Evolutionary conservation across 2,888 invertebrate genomes (phyloP).

Genomic region (Acrobasis suavella): DNA sequence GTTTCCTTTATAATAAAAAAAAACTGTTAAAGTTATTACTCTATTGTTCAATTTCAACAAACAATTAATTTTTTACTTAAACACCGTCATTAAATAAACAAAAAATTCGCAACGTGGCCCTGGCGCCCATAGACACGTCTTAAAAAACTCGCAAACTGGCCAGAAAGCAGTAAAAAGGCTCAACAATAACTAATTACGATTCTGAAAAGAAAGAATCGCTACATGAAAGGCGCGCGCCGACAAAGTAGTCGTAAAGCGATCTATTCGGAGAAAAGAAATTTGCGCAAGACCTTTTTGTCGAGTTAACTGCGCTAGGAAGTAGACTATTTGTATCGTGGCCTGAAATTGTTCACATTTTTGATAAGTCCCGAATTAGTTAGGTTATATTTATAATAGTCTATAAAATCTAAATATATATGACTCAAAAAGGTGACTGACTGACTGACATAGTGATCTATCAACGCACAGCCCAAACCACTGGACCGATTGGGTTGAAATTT

Average conservation of each 20-base stretch:
- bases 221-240: slow-evolving; percentile 44
- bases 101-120: slow-evolving; percentile 2
- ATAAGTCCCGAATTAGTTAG: neutral
- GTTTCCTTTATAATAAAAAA: neutral
- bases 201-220: slow-evolving; percentile 42
- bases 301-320: slow-evolving; percentile 13
- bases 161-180: slow-evolving; percentile 53
- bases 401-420: too few species aligned
- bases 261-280: slow-evolving; percentile 75
- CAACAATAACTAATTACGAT: slow-evolving; percentile 49
- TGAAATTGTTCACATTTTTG: neutral
- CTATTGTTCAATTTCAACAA: slow-evolving; percentile 6
- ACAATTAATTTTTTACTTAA: neutral
- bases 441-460: too few species aligned
- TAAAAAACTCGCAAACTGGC: slow-evolving; percentile 41
- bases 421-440: too few species aligned
- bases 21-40: neutral
- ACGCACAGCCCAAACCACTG: too few species aligned
- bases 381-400: too few species aligned
- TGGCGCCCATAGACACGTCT: neutral
- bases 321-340: neutral
- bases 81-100: neutral
- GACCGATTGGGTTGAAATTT: too few species aligned
- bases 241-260: slow-evolving; percentile 61
- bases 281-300: slow-evolving; percentile 55